Evolutionary conservation across 2,113 vertebrate species (phyloP).

Genomic region (Caranx ignobilis): DNA sequence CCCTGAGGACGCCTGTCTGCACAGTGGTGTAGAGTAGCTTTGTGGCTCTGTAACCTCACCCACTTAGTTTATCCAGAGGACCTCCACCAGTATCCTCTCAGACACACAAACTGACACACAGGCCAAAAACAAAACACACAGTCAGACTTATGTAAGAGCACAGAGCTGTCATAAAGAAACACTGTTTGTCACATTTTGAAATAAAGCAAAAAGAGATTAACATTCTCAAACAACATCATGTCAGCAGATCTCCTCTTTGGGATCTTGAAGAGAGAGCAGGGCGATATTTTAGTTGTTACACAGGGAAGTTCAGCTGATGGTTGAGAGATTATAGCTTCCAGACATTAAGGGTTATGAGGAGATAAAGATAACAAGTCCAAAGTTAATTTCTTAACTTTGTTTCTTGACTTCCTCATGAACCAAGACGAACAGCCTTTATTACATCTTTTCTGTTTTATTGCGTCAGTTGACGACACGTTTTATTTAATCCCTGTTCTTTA

Average conservation of each 20-base stretch:
- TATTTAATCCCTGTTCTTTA: background rate
- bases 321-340: conserved; percentile 19
- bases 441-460: conserved; percentile 5
- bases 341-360: background rate
- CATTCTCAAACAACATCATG: conserved; percentile 9
- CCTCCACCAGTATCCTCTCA: conserved; percentile 31
- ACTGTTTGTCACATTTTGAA: background rate
- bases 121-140: conserved; percentile 40
- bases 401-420: conserved; percentile 14
- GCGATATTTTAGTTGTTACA: background rate
- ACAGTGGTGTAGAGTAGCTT: conserved; percentile 78
- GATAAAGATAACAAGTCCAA: conserved; percentile 56
- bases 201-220: conserved; percentile 10
- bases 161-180: background rate
- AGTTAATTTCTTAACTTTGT: conserved; percentile 34
- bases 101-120: conserved; percentile 39
- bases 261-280: background rate
- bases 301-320: conserved; percentile 22
- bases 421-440: background rate
- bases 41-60: conserved; percentile 71
- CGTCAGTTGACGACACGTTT: background rate
- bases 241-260: conserved; percentile 6
- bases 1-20: conserved; percentile 64
- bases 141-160: background rate
- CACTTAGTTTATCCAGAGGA: conserved; percentile 50